Conservation (phyloP, 2,797 vertebrate species). For the Falco cherrug region DNA sequence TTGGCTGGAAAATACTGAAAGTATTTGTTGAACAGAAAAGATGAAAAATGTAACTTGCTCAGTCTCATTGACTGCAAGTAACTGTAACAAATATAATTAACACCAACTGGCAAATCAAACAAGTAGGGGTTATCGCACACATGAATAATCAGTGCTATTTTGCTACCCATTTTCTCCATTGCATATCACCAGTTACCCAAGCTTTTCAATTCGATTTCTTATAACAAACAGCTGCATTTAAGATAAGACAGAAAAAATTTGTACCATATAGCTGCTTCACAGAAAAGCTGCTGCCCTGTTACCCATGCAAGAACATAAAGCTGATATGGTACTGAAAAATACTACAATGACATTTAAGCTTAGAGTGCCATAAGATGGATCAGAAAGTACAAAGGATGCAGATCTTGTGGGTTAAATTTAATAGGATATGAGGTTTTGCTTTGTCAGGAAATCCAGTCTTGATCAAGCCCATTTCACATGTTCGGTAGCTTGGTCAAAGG, state of each 20-base stretch:
- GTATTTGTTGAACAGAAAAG: neutral
- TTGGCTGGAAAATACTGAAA: neutral
- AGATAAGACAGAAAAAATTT: neutral
- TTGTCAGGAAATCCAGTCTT: neutral
- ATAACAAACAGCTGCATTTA: neutral
- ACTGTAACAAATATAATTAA: neutral
- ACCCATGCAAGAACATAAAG: neutral
- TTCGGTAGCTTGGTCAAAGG: neutral
- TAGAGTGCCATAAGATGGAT: neutral
- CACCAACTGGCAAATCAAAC: neutral
- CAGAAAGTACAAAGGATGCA: neutral
- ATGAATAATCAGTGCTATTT: neutral
- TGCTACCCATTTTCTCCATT: neutral
- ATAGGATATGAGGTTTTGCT: neutral
- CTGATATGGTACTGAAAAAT: neutral
- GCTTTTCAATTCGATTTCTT: neutral
- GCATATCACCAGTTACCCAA: neutral
- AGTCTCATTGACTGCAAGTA: neutral
- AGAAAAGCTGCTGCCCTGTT: neutral
- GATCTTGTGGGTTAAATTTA: neutral
- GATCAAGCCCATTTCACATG: neutral
- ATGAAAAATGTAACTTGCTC: neutral
- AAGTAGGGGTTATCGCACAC: neutral
- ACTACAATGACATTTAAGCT: neutral
- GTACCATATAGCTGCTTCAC: neutral